Conservation (phyloP, 2,888 invertebrate species). For the Lutraria lutraria region DNA sequence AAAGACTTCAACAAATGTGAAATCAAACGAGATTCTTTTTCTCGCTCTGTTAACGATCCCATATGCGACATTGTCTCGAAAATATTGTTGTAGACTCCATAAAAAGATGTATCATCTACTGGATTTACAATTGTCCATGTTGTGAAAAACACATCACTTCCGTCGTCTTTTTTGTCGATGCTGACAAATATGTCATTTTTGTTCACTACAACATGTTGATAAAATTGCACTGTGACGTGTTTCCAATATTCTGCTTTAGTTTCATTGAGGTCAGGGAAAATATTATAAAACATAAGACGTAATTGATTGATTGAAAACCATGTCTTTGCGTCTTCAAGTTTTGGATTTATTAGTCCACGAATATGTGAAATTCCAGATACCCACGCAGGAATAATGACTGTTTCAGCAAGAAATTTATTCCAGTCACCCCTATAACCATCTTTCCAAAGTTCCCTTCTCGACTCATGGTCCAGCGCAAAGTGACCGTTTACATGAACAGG, state of each 20-base stretch:
- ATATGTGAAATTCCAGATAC: constrained; percentile 16
- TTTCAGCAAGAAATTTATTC: constrained; percentile 34
- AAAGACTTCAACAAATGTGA: neutral
- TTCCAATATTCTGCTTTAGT: neutral
- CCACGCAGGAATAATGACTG: constrained; percentile 23
- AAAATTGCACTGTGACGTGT: neutral
- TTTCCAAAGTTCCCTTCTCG: constrained; percentile 71
- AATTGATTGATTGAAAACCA: neutral
- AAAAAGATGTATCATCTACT: neutral
- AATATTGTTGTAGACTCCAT: constrained; percentile 9
- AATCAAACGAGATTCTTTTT: constrained; percentile 7
- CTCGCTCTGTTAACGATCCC: neutral
- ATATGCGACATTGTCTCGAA: neutral
- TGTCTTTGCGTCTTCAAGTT: neutral
- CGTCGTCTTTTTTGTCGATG: neutral
- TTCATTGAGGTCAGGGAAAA: constrained; percentile 51
- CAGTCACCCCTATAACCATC: constrained; percentile 41
- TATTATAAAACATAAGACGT: neutral
- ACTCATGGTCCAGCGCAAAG: constrained; percentile 76
- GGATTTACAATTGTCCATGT: constrained; percentile 11
- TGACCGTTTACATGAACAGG: constrained; percentile 83
- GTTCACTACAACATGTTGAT: neutral
- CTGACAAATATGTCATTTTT: neutral
- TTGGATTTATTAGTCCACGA: neutral
- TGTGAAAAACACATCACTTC: neutral